phyloP scores from a whole-genome alignment of 1,140 invertebrate genomes.

The Ceratosolen fusciceps region DNA sequence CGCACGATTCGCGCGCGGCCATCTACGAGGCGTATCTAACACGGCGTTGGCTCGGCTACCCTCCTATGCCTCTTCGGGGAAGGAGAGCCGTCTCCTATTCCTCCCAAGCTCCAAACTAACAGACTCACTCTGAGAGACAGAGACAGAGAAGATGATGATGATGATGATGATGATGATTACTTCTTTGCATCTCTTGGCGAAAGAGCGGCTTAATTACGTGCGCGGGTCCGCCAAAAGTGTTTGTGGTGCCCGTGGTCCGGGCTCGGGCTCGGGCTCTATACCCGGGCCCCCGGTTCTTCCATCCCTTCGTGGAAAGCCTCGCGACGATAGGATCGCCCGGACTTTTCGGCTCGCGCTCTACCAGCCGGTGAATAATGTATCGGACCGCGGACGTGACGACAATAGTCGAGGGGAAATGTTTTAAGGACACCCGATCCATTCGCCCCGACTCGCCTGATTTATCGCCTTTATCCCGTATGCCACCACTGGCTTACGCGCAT shows the following conservation, averaged over 20 bases:
- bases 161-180: not conserved
- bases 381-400: slow-evolving; percentile 7
- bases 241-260: not conserved
- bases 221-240: slow-evolving; percentile 7
- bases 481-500: no score
- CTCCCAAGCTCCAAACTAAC: not conserved
- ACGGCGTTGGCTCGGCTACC: not conserved
- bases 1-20: slow-evolving; percentile 36
- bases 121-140: no score
- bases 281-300: not conserved
- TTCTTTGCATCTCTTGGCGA: not conserved
- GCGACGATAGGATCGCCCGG: slow-evolving; percentile 25
- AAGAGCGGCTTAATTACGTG: slow-evolving; percentile 27
- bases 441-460: no score
- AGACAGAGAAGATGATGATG: no score
- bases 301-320: slow-evolving; percentile 13
- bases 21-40: slow-evolving; percentile 42
- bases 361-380: slow-evolving; percentile 32
- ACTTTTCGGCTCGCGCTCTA: not conserved
- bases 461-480: no score
- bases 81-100: not conserved
- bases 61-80: slow-evolving; percentile 40
- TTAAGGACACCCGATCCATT: not conserved
- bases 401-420: not conserved
- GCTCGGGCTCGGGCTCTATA: not conserved